phyloP scores from a whole-genome alignment of 2,797 vertebrate genomes.

The Mormyrus proboscirostris region DNA sequence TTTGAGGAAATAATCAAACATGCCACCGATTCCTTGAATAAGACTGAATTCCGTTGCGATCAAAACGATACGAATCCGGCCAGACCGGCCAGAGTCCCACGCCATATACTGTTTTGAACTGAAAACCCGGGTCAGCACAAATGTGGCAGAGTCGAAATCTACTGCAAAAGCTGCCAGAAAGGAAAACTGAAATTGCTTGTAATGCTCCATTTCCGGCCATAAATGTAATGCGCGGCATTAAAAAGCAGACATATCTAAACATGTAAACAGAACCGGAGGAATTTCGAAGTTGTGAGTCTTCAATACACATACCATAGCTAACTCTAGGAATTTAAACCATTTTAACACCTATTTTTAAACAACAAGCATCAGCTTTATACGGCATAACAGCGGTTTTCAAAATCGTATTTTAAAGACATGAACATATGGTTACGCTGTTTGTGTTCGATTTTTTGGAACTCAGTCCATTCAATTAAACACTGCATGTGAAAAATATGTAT shows the following conservation, averaged over 20 bases:
- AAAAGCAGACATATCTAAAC: not conserved
- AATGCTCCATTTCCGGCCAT: not conserved
- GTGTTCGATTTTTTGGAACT: not conserved
- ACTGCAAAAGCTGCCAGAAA: not conserved
- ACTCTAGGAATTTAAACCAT: not conserved
- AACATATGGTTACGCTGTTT: not conserved
- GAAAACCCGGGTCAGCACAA: not conserved
- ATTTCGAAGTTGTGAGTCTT: not conserved
- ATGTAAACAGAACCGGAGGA: not conserved
- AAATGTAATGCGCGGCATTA: not conserved
- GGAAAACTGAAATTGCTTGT: constrained; percentile 4
- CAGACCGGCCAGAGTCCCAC: not conserved
- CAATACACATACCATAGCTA: not conserved
- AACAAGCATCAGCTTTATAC: not conserved
- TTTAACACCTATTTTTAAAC: not conserved
- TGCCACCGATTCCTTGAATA: not conserved
- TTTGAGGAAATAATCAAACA: not conserved
- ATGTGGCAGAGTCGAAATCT: not conserved
- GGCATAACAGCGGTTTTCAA: not conserved
- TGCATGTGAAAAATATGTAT: not conserved
- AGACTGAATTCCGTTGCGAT: not conserved
- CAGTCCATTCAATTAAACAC: not conserved
- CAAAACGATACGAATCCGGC: not conserved
- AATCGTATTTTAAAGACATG: not conserved
- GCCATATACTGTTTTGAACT: not conserved